Percentiles rank a stretch among this genome's conserved stretches.
Conservation (phyloP, 2,797 vertebrate species). For the Pseudopleuronectes americanus region DNA sequence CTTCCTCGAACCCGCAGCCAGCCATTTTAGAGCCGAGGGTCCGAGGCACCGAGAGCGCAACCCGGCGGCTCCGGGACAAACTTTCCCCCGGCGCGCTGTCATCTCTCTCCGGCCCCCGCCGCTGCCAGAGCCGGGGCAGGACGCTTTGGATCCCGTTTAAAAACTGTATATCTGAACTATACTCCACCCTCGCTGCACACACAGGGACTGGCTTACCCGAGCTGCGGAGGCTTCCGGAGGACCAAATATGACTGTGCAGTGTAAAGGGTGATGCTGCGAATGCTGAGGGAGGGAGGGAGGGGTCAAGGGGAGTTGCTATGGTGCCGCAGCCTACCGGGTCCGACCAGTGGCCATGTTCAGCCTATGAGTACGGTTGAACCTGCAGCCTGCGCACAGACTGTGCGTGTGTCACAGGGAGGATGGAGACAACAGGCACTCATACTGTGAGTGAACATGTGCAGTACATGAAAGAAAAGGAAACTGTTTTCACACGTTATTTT, state of each 20-base stretch:
- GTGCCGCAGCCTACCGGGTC: slow-evolving; percentile 86
- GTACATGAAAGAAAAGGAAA: too few relatives aligned
- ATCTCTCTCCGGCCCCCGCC: slow-evolving; percentile 19
- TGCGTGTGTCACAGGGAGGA: slow-evolving; percentile 3
- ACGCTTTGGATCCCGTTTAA: slow-evolving; percentile 71
- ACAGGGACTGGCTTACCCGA: slow-evolving; percentile 86
- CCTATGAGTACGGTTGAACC: slow-evolving; percentile 77
- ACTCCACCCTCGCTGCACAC: slow-evolving; percentile 84
- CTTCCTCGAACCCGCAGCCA: slow-evolving; percentile 85
- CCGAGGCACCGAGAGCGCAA: slow-evolving; percentile 79
- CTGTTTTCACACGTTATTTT: not conserved
- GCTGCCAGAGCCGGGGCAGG: slow-evolving; percentile 47
- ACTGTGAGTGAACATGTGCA: too few relatives aligned
- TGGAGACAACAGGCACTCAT: too few relatives aligned
- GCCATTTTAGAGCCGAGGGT: slow-evolving; percentile 89
- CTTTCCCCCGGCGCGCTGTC: slow-evolving; percentile 74
- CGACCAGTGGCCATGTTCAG: slow-evolving; percentile 78
- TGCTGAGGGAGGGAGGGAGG: slow-evolving; percentile 79
- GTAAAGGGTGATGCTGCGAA: slow-evolving; percentile 84
- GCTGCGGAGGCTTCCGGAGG: slow-evolving; percentile 88
- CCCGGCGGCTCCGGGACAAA: slow-evolving; percentile 66
- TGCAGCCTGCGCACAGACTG: slow-evolving; percentile 62
- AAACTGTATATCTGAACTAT: slow-evolving; percentile 81
- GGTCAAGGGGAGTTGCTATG: slow-evolving; percentile 84
- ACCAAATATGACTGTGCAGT: slow-evolving; percentile 90